Conservation (phyloP, 2,797 vertebrate genomes). For the Hypotaenidia philippensis region DNA sequence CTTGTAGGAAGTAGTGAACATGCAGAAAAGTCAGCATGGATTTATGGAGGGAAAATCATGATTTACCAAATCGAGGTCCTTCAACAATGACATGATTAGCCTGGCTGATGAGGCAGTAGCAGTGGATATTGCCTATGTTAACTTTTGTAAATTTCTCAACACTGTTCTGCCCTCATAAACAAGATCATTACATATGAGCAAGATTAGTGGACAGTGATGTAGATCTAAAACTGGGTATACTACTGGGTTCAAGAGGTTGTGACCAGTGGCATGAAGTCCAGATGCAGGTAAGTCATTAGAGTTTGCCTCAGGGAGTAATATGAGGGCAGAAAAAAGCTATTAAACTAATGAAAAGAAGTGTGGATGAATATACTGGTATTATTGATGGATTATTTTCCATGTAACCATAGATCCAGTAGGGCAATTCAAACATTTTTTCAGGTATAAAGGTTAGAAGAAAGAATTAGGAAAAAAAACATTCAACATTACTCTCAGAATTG, state of each 20-base stretch:
- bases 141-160: background rate
- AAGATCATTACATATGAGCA: fast-evolving
- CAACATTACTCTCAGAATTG: background rate
- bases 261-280: background rate
- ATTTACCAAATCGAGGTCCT: fast-evolving
- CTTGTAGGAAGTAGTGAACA: background rate
- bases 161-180: background rate
- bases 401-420: background rate
- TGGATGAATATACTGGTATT: background rate
- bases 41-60: background rate
- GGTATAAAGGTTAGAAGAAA: background rate
- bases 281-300: background rate
- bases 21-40: background rate
- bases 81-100: background rate
- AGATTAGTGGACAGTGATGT: fast-evolving
- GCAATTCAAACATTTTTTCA: background rate
- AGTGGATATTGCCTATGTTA: background rate
- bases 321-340: fast-evolving
- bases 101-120: background rate
- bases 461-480: background rate
- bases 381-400: background rate
- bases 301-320: background rate
- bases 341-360: background rate
- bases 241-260: background rate
- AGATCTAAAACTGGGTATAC: background rate